phyloP scores from a whole-genome alignment of 2,113 vertebrate genomes.

The Cyprinodon brontotheroides region DNA sequence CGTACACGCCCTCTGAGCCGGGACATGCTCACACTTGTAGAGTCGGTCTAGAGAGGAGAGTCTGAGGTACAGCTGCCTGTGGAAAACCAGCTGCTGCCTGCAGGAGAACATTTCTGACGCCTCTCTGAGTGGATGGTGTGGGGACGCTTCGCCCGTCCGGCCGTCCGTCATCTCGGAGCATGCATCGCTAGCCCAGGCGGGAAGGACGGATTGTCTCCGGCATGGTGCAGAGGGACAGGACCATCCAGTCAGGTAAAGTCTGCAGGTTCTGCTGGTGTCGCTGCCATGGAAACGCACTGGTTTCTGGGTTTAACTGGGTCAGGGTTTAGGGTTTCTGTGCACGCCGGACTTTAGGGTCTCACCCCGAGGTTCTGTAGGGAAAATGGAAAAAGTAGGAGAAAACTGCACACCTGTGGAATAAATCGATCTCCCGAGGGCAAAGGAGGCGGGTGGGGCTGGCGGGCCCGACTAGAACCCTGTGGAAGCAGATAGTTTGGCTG shows the following conservation, averaged over 20 bases:
- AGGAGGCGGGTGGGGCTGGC: constrained; percentile 7
- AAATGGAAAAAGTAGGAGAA: not conserved
- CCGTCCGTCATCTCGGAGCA: constrained; percentile 18
- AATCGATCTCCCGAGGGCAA: constrained; percentile 20
- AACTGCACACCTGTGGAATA: not conserved
- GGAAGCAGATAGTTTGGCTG: too few species aligned
- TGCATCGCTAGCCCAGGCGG: constrained; percentile 50
- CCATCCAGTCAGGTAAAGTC: constrained; percentile 74
- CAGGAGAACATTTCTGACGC: constrained; percentile 15
- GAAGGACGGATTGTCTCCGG: constrained; percentile 36
- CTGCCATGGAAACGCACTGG: too few species aligned
- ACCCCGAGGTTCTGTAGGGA: not conserved
- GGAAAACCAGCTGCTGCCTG: constrained; percentile 43
- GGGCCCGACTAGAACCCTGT: not conserved
- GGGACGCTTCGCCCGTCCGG: not conserved
- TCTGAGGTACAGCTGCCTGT: constrained; percentile 57
- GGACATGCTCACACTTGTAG: constrained; percentile 72
- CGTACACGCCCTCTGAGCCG: constrained; percentile 58
- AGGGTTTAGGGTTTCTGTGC: not conserved
- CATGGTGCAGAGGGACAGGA: constrained; percentile 73
- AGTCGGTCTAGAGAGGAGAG: constrained; percentile 40
- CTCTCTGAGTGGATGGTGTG: constrained; percentile 9
- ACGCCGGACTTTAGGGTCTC: not conserved
- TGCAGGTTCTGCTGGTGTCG: not conserved
- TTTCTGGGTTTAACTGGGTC: too few species aligned